A percentile compares a stretch with the other conserved stretches of the same genome.
Conservation (phyloP, 2,888 invertebrate genomes). For the Drosophila mercatorum region DNA sequence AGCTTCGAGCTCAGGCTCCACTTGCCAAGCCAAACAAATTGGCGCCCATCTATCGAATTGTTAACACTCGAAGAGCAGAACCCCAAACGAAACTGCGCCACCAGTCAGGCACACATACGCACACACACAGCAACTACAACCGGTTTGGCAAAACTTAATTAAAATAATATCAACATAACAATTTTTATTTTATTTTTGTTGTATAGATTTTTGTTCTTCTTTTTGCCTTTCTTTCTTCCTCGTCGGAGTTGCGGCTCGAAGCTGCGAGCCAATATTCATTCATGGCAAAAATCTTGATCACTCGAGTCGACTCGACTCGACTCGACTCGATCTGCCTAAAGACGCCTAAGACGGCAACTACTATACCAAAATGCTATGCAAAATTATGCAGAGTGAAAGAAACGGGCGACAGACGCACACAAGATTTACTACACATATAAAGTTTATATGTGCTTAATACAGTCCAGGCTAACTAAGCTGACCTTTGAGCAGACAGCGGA, state of each 20-base stretch:
- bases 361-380: slow-evolving; percentile 73
- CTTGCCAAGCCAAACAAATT: slow-evolving; percentile 75
- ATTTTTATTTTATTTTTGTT: slow-evolving; percentile 67
- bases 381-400: slow-evolving; percentile 81
- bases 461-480: slow-evolving; percentile 43
- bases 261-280: slow-evolving; percentile 76
- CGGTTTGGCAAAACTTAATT: slow-evolving; percentile 82
- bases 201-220: not conserved
- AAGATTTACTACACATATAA: slow-evolving; percentile 68
- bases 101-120: slow-evolving; percentile 38
- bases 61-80: slow-evolving; percentile 74
- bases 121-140: slow-evolving; percentile 40
- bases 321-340: slow-evolving; percentile 51
- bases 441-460: slow-evolving; percentile 45
- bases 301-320: slow-evolving; percentile 41
- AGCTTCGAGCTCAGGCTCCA: slow-evolving; percentile 47
- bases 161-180: slow-evolving; percentile 83
- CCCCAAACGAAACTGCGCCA: slow-evolving; percentile 65
- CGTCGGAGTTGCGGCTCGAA: slow-evolving; percentile 52
- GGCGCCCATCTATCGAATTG: slow-evolving; percentile 79
- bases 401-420: slow-evolving; percentile 58
- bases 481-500: not conserved
- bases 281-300: slow-evolving; percentile 69
- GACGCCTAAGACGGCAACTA: slow-evolving; percentile 51
- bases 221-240: slow-evolving; percentile 61